These are phyloP conservation scores for Acipenser oxyrinchus DNA, from an alignment of 2,797 vertebrate species.

Conservation along the genomic window DNA sequence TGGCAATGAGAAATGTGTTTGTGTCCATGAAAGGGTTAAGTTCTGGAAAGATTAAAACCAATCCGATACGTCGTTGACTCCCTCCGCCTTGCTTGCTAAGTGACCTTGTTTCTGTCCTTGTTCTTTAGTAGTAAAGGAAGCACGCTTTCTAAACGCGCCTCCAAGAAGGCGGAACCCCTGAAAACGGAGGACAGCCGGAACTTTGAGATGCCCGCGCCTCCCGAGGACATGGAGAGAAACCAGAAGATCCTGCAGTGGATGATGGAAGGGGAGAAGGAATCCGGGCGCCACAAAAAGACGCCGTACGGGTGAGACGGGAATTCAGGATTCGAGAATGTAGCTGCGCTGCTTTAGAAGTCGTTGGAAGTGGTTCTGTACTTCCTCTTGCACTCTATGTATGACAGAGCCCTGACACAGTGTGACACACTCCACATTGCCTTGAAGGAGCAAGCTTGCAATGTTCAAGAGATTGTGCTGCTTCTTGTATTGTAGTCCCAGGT, in stretches of 20 bases:
- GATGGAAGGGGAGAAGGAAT: slow-evolving; percentile 93
- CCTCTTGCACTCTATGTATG: too few species aligned
- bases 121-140: slow-evolving; percentile 66
- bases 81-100: not conserved
- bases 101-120: slow-evolving; percentile 23
- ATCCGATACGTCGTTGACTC: not conserved
- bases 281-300: slow-evolving; percentile 78
- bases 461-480: not conserved
- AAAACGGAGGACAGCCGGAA: slow-evolving; percentile 57
- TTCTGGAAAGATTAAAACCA: too few species aligned
- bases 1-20: too few species aligned
- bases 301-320: slow-evolving; percentile 71
- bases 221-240: slow-evolving; percentile 82
- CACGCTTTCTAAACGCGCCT: slow-evolving; percentile 63
- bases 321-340: not conserved
- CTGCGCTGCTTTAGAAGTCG: slow-evolving; percentile 4
- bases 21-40: too few species aligned
- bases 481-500: not conserved
- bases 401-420: not conserved
- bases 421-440: not conserved
- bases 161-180: slow-evolving; percentile 73
- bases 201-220: slow-evolving; percentile 61
- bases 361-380: not conserved
- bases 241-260: slow-evolving; percentile 97
- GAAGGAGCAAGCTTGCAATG: not conserved